Percentiles rank a stretch among this genome's conserved stretches.
Evolutionary conservation across 2,888 invertebrate genomes (phyloP).

Genomic region (Anticlea derivata): DNA sequence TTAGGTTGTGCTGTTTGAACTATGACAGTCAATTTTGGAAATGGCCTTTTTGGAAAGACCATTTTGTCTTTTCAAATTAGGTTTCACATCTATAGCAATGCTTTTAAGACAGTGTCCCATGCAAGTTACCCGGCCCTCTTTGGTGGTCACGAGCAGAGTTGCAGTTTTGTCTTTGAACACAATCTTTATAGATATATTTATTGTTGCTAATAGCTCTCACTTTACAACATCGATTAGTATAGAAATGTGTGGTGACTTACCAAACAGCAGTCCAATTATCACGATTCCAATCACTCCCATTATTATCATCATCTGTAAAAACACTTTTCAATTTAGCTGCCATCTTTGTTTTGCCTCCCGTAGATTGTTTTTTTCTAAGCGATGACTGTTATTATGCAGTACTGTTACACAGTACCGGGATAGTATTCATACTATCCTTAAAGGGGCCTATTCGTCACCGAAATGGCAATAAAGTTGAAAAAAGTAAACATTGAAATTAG

Average conservation of each 20-base stretch:
- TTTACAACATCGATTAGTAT: conserved; percentile 46
- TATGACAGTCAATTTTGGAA: no score
- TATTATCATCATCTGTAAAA: conserved; percentile 93
- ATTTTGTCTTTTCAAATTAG: not conserved
- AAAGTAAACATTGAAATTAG: no score
- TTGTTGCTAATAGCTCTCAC: conserved; percentile 39
- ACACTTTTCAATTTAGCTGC: not conserved
- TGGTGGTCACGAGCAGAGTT: not conserved
- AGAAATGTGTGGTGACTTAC: conserved; percentile 84
- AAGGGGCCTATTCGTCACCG: no score
- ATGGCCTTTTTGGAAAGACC: no score
- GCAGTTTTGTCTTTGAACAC: conserved; percentile 23
- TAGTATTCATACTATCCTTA: no score
- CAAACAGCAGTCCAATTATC: conserved; percentile 93
- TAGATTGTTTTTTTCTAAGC: no score
- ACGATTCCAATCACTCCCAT: conserved; percentile 93
- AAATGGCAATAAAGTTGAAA: no score
- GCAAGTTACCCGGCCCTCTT: not conserved
- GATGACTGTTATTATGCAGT: no score
- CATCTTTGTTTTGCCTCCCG: no score
- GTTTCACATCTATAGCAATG: not conserved
- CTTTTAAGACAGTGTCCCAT: not conserved
- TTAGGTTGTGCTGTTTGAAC: no score
- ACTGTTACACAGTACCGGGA: no score
- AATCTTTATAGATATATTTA: no score